A percentile compares a stretch with the other conserved stretches of the same genome.
These are phyloP conservation scores for Cheilosia soror DNA, from an alignment of 2,888 invertebrate species.

Conservation along the genomic window DNA sequence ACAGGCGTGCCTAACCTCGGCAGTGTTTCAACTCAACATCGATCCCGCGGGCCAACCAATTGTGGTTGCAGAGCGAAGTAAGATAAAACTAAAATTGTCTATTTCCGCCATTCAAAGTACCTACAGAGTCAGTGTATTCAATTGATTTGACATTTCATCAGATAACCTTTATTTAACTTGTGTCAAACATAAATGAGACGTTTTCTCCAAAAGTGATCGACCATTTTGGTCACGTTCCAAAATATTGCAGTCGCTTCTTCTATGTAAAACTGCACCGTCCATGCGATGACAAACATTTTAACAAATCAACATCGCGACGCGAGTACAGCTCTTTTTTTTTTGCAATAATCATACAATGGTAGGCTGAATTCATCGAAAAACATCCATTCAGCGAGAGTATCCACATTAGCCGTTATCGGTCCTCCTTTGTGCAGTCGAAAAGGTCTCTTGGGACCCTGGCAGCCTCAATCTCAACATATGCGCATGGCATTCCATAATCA, in stretches of 20 bases:
- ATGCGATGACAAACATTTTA: constrained; percentile 31
- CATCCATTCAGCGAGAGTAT: constrained; percentile 1
- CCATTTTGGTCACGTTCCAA: neutral
- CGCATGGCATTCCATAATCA: constrained; percentile 73
- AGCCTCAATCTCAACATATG: constrained; percentile 29
- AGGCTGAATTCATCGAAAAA: constrained; percentile 16
- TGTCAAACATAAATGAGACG: neutral
- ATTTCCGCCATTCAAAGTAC: no score
- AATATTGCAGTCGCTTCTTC: neutral
- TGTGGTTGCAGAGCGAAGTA: no score
- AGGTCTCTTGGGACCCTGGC: constrained; percentile 33
- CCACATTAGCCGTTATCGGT: constrained; percentile 25
- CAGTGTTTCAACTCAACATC: no score
- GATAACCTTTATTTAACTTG: no score
- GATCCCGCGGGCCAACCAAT: no score
- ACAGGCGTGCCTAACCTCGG: no score
- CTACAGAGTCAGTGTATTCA: no score
- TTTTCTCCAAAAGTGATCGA: neutral
- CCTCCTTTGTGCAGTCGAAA: constrained; percentile 52
- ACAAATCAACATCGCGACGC: constrained; percentile 21
- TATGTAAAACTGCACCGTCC: constrained; percentile 19
- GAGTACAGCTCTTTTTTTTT: neutral
- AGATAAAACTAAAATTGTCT: no score
- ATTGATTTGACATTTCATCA: no score
- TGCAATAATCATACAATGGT: constrained; percentile 33